phyloP scores from a whole-genome alignment of 1,140 invertebrate species.

The Zaprionus gabonicus region DNA sequence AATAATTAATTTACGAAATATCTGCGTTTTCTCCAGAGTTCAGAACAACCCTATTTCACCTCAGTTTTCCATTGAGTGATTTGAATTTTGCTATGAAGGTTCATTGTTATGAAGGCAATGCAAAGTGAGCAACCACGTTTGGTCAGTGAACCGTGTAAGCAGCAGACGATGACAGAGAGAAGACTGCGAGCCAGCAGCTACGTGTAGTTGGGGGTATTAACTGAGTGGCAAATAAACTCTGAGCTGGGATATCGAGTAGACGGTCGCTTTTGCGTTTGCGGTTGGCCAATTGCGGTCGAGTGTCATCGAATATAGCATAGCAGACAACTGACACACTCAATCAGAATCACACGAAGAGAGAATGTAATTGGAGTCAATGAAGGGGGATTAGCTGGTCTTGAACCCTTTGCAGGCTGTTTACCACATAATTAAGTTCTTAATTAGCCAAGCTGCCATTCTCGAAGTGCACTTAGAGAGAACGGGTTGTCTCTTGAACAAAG shows the following conservation, averaged over 20 bases:
- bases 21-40: neutral
- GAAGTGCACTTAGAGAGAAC: neutral
- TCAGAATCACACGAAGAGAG: neutral
- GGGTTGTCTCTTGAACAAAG: neutral
- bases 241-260: slow-evolving; percentile 26
- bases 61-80: slow-evolving; percentile 26
- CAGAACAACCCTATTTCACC: slow-evolving; percentile 23
- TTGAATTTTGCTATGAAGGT: slow-evolving; percentile 12
- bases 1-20: slow-evolving; percentile 23
- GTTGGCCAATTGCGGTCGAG: slow-evolving; percentile 71
- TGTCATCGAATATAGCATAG: slow-evolving; percentile 60
- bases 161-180: slow-evolving; percentile 18
- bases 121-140: slow-evolving; percentile 47
- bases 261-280: slow-evolving; percentile 17
- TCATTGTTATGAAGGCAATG: slow-evolving; percentile 22
- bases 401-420: slow-evolving; percentile 40
- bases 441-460: slow-evolving; percentile 39
- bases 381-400: slow-evolving; percentile 19
- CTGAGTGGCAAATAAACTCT: slow-evolving; percentile 48
- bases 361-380: slow-evolving; percentile 28
- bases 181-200: neutral
- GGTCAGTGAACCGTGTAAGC: slow-evolving; percentile 55
- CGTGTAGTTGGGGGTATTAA: slow-evolving; percentile 25
- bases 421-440: slow-evolving; percentile 51
- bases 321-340: slow-evolving; percentile 25